These are phyloP conservation scores for Leptobrachium ailaonicum DNA, from an alignment of 2,113 vertebrate species.

Conservation along the genomic window DNA sequence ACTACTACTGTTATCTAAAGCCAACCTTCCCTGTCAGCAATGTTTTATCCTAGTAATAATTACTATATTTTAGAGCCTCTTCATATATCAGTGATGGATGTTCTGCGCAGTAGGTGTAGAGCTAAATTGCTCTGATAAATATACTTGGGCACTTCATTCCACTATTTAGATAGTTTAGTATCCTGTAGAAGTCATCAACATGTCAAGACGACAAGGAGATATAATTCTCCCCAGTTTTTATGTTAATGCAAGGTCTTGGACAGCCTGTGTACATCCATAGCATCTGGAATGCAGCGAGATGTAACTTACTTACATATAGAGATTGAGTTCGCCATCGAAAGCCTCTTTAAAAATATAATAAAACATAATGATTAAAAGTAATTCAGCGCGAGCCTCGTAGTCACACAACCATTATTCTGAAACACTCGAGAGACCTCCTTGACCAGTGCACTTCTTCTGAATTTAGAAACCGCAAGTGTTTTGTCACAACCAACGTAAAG, in stretches of 20 bases:
- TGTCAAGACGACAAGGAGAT: constrained; percentile 16
- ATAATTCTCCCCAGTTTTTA: constrained; percentile 9
- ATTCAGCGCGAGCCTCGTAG: too few species aligned
- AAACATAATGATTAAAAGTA: too few species aligned
- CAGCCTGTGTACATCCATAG: background rate
- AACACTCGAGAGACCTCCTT: too few species aligned
- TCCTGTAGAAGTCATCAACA: constrained; percentile 13
- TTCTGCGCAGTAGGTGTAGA: constrained; percentile 7
- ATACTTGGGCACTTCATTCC: background rate
- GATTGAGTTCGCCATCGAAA: background rate
- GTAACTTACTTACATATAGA: background rate
- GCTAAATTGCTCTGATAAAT: constrained; percentile 1
- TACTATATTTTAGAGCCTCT: constrained; percentile 1
- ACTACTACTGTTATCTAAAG: background rate
- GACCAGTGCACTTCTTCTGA: too few species aligned
- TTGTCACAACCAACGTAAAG: too few species aligned
- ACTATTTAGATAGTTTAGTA: constrained; percentile 24
- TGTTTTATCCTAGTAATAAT: background rate
- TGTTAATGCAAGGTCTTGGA: background rate
- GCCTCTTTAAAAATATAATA: too few species aligned
- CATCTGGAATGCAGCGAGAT: background rate
- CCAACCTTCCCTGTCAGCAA: background rate
- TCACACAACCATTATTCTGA: too few species aligned
- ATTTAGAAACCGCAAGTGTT: too few species aligned
- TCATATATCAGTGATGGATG: constrained; percentile 22